Evolutionary conservation across 2,113 vertebrate species (phyloP).

Genomic region (Chaetops frenatus): DNA sequence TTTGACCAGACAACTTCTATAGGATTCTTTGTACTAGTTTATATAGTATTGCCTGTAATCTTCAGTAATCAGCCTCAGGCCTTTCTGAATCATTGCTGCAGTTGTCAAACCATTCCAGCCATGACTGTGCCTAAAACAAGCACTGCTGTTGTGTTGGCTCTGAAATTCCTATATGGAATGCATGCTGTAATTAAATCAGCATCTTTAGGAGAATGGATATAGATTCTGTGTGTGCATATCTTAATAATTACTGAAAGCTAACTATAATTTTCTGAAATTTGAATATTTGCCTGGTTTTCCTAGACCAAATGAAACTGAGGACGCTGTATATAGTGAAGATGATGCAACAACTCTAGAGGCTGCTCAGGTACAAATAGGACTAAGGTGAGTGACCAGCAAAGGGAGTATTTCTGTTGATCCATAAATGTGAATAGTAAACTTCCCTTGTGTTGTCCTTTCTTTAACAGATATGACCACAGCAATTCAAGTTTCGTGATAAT

Average conservation of each 20-base stretch:
- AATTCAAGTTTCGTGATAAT: slow-evolving; percentile 77
- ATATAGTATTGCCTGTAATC: background rate
- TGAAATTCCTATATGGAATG: background rate
- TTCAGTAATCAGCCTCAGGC: background rate
- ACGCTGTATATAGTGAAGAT: slow-evolving; percentile 68
- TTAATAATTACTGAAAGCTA: background rate
- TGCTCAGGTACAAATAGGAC: slow-evolving; percentile 77
- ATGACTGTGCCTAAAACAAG: background rate
- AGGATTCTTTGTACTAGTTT: background rate
- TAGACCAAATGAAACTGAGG: slow-evolving; percentile 76
- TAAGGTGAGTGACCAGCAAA: slow-evolving; percentile 65
- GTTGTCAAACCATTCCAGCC: background rate
- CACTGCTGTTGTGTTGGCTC: background rate
- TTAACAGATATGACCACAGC: slow-evolving; percentile 70
- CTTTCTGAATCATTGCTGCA: background rate
- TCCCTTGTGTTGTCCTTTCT: background rate
- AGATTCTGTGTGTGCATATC: background rate
- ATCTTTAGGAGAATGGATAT: background rate
- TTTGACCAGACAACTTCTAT: background rate
- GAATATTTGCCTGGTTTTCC: background rate
- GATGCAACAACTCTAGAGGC: slow-evolving; percentile 60
- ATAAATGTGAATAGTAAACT: background rate
- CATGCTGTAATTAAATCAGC: background rate
- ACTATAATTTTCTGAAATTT: background rate
- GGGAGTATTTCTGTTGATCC: background rate